Evolutionary conservation across 2,888 invertebrate genomes (phyloP).

Genomic region (Amblyteles armatorius): DNA sequence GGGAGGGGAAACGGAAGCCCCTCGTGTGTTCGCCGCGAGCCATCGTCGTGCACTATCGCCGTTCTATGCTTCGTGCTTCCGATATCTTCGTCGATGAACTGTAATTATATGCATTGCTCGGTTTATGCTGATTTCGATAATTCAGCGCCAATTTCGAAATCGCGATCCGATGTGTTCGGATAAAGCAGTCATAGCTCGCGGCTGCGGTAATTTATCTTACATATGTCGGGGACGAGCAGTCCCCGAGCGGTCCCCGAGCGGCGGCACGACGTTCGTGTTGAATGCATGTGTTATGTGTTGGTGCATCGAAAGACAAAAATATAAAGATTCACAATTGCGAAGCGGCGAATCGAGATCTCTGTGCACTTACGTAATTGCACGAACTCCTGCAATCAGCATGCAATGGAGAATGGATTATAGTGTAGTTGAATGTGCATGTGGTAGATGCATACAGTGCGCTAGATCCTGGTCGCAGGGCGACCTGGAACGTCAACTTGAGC

Average conservation of each 20-base stretch:
- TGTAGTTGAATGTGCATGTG: not conserved
- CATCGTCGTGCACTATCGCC: not conserved
- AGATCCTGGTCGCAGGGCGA: constrained; percentile 47
- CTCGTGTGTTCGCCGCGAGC: constrained; percentile 60
- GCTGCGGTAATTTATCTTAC: not conserved
- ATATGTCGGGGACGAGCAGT: not conserved
- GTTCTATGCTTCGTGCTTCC: constrained; percentile 12
- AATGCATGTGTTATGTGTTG: constrained; percentile 28
- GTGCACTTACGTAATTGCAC: constrained; percentile 59
- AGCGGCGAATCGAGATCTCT: constrained; percentile 32
- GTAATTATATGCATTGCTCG: not conserved
- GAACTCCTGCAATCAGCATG: constrained; percentile 33
- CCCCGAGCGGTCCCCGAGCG: not conserved
- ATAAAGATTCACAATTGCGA: constrained; percentile 52
- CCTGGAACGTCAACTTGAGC: not conserved
- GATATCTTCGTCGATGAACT: constrained; percentile 23
- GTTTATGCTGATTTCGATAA: constrained; percentile 26
- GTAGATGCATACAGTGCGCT: constrained; percentile 20
- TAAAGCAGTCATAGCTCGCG: constrained; percentile 20
- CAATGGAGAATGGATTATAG: constrained; percentile 9
- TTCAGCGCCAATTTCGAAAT: constrained; percentile 27
- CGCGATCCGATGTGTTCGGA: constrained; percentile 9
- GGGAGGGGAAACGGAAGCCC: constrained; percentile 72
- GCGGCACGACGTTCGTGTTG: not conserved
- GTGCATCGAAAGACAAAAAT: constrained; percentile 29